phyloP scores from a whole-genome alignment of 2,888 invertebrate genomes.

The Eubasilissa splendida region DNA sequence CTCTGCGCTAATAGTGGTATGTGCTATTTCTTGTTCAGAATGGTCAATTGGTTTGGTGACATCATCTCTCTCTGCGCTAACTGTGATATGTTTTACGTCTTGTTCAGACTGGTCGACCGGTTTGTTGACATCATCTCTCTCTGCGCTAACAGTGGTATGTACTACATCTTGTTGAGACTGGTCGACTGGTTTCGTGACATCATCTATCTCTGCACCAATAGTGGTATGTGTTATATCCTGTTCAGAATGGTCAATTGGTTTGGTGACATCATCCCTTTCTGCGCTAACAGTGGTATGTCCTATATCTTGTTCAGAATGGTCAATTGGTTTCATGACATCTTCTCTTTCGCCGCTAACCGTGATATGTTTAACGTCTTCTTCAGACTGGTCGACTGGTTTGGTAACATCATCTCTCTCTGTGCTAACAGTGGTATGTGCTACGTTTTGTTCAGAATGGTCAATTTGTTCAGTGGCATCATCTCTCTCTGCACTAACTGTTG shows the following conservation, averaged over 20 bases:
- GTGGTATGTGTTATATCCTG: slow-evolving; percentile 22
- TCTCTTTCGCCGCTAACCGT: slow-evolving; percentile 28
- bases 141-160: no score
- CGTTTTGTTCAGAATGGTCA: background rate
- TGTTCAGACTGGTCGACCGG: background rate
- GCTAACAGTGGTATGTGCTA: slow-evolving; percentile 29
- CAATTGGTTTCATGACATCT: slow-evolving; percentile 35
- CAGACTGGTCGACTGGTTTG: slow-evolving; percentile 45
- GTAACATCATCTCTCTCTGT: slow-evolving; percentile 13
- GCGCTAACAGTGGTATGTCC: no score
- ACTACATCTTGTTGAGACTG: slow-evolving; percentile 19
- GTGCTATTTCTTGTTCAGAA: no score
- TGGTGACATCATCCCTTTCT: no score
- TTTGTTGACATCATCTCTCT: no score
- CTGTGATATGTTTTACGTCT: no score
- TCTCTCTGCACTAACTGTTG: no score
- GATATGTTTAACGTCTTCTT: slow-evolving; percentile 24
- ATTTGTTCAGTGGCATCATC: no score
- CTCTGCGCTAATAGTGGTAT: slow-evolving; percentile 3
- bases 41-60: no score
- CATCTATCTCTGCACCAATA: background rate
- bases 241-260: no score
- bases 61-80: no score
- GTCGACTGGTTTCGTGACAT: slow-evolving; percentile 35
- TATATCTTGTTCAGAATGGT: slow-evolving; percentile 32